A percentile compares a stretch with the other conserved stretches of the same genome.
Evolutionary conservation across 2,113 vertebrate species (phyloP).

Genomic region (Tor tambroides): DNA sequence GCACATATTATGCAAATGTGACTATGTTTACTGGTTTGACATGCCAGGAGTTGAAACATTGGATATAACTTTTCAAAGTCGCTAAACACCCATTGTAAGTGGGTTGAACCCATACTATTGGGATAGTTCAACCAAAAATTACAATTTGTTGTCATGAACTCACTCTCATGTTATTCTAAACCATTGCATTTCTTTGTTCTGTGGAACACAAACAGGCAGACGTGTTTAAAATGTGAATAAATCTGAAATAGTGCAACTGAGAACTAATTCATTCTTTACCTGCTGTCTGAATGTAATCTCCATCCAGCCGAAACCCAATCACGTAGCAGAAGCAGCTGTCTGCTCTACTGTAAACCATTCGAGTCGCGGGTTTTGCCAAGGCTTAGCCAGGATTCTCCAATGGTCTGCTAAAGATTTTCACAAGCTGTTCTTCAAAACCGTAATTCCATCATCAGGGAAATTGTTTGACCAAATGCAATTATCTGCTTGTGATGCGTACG

Average conservation of each 20-base stretch:
- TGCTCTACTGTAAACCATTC: neutral
- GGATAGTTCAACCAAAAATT: neutral
- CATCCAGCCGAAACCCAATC: neutral
- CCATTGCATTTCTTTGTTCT: neutral
- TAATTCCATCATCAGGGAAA: constrained; percentile 4
- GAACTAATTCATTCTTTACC: neutral
- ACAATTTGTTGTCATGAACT: neutral
- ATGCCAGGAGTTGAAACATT: neutral
- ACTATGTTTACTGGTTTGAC: neutral
- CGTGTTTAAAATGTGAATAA: neutral
- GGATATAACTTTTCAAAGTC: neutral
- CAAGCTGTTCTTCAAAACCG: constrained; percentile 17
- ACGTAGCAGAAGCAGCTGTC: neutral
- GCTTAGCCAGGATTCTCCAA: neutral
- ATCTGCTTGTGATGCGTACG: neutral
- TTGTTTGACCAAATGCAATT: constrained; percentile 23
- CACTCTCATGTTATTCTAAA: neutral
- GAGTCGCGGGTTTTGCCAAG: neutral
- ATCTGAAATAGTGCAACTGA: neutral
- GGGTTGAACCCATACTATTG: neutral
- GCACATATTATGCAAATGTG: neutral
- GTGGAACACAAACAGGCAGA: neutral
- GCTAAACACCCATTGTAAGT: neutral
- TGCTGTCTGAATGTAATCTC: neutral
- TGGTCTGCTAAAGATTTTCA: neutral